Evolutionary conservation across 2,797 vertebrate genomes (phyloP).

Genomic region (Schizopygopsis pylzovi): DNA sequence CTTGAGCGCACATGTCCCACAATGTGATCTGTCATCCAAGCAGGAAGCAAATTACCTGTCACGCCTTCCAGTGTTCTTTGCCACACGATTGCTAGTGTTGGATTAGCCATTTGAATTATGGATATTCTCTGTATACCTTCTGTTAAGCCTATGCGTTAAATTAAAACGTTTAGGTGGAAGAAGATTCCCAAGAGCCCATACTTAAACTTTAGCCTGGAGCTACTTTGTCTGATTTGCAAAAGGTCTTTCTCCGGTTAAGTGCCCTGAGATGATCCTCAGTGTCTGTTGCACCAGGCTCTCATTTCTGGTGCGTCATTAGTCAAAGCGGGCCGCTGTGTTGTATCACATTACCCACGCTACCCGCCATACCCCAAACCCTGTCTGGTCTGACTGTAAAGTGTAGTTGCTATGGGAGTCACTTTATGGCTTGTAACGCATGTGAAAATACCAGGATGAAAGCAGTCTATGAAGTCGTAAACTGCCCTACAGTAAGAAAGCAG

Average conservation of each 20-base stretch:
- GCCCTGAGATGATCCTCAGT: conserved; percentile 9
- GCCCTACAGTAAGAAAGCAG: neutral
- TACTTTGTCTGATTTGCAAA: conserved; percentile 3
- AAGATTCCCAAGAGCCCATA: neutral
- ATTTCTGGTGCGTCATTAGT: conserved; percentile 27
- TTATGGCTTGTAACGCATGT: conserved; percentile 3
- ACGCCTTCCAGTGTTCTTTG: conserved; percentile 14
- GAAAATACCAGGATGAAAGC: neutral
- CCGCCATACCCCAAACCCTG: neutral
- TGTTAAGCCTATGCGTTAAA: neutral
- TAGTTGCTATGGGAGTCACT: conserved; percentile 10
- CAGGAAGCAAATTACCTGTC: conserved; percentile 26
- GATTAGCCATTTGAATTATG: neutral
- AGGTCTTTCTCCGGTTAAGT: conserved; percentile 28
- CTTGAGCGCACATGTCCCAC: neutral
- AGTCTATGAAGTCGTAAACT: neutral
- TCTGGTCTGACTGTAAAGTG: conserved; percentile 9
- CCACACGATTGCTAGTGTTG: neutral
- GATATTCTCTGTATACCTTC: neutral
- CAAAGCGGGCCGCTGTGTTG: neutral
- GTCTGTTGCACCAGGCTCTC: conserved; percentile 31
- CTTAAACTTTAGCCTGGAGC: neutral
- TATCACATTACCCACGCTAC: conserved; percentile 16
- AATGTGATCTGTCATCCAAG: conserved; percentile 27
- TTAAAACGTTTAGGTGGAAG: neutral